phyloP scores from a whole-genome alignment of 2,113 vertebrate genomes.

The Sula dactylatra region DNA sequence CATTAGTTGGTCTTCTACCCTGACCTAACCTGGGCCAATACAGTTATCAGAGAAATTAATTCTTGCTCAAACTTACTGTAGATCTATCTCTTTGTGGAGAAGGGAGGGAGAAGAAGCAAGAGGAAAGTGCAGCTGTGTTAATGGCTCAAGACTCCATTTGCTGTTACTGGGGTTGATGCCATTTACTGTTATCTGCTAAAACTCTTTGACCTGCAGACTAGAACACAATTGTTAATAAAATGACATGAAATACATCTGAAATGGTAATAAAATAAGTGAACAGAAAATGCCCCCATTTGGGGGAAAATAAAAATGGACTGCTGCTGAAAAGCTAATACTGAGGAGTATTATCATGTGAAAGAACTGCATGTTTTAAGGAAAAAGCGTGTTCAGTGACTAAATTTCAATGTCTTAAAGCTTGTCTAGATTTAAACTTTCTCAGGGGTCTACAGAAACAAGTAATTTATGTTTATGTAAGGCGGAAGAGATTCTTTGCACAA shows the following conservation, averaged over 20 bases:
- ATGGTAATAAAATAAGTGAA: not conserved
- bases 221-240: not conserved
- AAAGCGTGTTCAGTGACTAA: not conserved
- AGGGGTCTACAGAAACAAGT: not conserved
- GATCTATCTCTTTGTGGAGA: not conserved
- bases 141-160: not conserved
- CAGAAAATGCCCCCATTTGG: not conserved
- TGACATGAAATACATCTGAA: not conserved
- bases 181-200: not conserved
- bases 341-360: not conserved
- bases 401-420: not conserved
- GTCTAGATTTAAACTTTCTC: conserved; percentile 30
- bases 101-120: not conserved
- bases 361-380: not conserved
- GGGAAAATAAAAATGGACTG: not conserved
- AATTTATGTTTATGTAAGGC: conserved; percentile 39
- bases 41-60: not conserved
- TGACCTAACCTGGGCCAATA: not conserved
- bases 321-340: not conserved
- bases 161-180: not conserved
- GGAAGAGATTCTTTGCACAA: conserved; percentile 28
- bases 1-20: not conserved
- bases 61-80: not conserved
- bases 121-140: not conserved
- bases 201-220: not conserved